Evolutionary conservation across 2,888 invertebrate species (phyloP), one percentile per base, ranked within the genome.

Genomic region (Folsomia manolachei): DNA sequence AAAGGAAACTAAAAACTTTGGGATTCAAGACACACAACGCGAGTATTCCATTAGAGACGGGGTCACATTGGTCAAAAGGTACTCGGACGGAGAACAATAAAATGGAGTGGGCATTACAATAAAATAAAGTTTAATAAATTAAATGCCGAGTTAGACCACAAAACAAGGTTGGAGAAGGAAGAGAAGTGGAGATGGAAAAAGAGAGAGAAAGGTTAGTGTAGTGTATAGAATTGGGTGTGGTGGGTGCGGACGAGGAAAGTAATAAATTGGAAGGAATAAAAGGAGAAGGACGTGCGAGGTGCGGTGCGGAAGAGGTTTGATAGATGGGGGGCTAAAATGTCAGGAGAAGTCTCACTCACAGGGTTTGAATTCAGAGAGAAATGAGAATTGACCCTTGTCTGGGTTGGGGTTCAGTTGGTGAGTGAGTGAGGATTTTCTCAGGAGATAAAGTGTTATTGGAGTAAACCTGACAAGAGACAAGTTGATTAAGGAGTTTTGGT

Each of bases 371-470:
- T 56, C 27, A 67, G 52, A 14, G 56, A 24, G n/a, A 67, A 67
- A 67, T 53, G 53, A 56, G 67, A 67, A 67, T 66, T 67, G 67
- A 67, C 67, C 67, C 67, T 67, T 67, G 60, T 53, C 25, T 66
- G 4, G 26, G 56, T n/a, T 23, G 18, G 19, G 51, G 23, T n/a
- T n/a, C n/a, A n/a, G n/a, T 66, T 9, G 9, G 19, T 52, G 23
- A 52, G 21, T 52, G 26, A 67, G 67, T 67, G 67, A 67, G 67
- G 67, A 67, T 67, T 67, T 66, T 53, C 67, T 67, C 67, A 53
- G 56, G 67, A 67, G 67, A 67, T 67, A 67, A 67, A 67, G 67
- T 67, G 66, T 66, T 66, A 66, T 66, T 66, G 66, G 66, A 51
- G 27, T 26, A 67, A 67, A 67, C 56, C 56, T 56, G 67, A 67